Evolutionary conservation across 1,140 invertebrate genomes (phyloP).

Genomic region (Trigoniulus corallinus): DNA sequence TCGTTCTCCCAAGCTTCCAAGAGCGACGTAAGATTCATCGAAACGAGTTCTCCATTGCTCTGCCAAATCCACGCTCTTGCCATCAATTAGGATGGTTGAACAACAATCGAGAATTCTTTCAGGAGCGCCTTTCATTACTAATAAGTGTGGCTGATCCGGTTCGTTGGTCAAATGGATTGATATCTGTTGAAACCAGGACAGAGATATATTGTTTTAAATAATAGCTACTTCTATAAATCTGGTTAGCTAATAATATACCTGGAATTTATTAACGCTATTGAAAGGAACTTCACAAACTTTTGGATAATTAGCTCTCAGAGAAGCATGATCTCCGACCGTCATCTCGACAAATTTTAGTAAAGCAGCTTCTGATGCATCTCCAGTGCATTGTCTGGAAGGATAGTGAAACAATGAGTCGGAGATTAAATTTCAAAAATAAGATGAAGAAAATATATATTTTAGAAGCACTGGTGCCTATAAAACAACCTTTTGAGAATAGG

Average conservation of each 20-base stretch:
- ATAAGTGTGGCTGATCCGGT: slow-evolving; percentile 63
- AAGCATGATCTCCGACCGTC: slow-evolving; percentile 75
- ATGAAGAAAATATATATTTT: neutral
- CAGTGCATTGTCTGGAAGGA: slow-evolving; percentile 39
- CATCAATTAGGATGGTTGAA: slow-evolving; percentile 87
- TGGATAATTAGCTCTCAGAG: slow-evolving; percentile 73
- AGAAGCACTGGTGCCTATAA: too few species aligned
- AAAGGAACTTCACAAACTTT: slow-evolving; percentile 97
- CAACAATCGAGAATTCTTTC: slow-evolving; percentile 94
- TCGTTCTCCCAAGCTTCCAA: slow-evolving; percentile 25
- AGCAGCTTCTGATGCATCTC: slow-evolving; percentile 86
- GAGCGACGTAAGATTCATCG: slow-evolving; percentile 32
- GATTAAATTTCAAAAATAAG: neutral
- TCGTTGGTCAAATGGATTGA: neutral
- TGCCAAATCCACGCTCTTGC: slow-evolving; percentile 61
- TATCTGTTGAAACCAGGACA: neutral
- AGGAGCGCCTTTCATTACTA: slow-evolving; percentile 99
- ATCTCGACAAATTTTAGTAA: slow-evolving; percentile 93
- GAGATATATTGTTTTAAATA: neutral
- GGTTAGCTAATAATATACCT: too few species aligned
- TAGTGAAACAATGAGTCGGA: neutral
- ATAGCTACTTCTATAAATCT: too few species aligned
- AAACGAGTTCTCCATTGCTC: slow-evolving; percentile 30
- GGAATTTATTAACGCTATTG: slow-evolving; percentile 98
- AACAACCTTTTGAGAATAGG: slow-evolving; percentile 79